Base-by-base conservation (phyloP, 1,140 invertebrate species). In the Lutraria rhynchaena region DNA sequence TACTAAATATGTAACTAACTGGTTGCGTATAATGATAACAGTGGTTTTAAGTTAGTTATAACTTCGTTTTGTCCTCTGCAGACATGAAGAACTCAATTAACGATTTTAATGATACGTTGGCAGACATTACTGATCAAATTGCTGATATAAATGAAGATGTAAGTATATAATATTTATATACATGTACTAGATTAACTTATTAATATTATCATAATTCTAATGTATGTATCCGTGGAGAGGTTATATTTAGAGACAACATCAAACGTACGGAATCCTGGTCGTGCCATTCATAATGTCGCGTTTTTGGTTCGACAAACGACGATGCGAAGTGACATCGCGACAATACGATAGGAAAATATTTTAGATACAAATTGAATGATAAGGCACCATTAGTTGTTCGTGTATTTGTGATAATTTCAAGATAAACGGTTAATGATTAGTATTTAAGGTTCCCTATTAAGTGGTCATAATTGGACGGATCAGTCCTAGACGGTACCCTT, bases 71-170 rank as follows among this genome's bases (percentile, higher is more conserved):
- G 1, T 31, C n/a, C 5, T 51, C 41, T 77, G 7, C 29, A 77
- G 75, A 65, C 31, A 53, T 77, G 51, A 77, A 77, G 33, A 65
- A 44, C 13, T 44, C 22, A 22, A 67, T 77, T 24, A 24, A 15
- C 19, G 61, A 55, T 27, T 44, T 77, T 3, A 49, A 37, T 37
- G 75, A 41, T 24, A 46, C 46, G 5, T 19, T 77, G 19, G 61
- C 33, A 1, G 44, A 53, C 11, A 29, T 77, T 7, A 15, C 37
- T 0, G 9, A 22, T 24, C 27, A 65, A 44, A 67, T 67, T 27
- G n/a, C 55, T 22, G 71, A 75, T 24, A 15, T 58, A 0, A 75
- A 75, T 27, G 35, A 75, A n/a, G 13, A 29, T 35, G 71, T 75
- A 33, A 7, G 71, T 46, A 44, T 7, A 61, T 31, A 27, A 13